Percentiles rank a stretch among this genome's conserved stretches.
Conservation (phyloP, 2,888 invertebrate genomes). For the Ochlodes sylvanus region DNA sequence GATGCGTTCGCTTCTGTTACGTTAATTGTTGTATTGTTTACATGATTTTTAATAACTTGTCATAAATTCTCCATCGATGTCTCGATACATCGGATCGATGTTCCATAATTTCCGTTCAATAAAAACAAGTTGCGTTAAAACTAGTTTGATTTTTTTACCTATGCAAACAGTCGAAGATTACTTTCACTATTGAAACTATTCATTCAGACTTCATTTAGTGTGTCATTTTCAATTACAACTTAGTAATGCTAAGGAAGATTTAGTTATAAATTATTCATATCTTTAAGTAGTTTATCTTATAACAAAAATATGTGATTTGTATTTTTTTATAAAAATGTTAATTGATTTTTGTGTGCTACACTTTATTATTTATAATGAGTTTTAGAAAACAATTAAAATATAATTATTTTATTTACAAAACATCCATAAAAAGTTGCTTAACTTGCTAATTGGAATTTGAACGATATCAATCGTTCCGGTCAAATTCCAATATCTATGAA, state of each 20-base stretch:
- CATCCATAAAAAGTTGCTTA: no score
- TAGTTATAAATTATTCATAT: neutral
- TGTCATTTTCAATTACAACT: neutral
- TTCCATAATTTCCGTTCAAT: conserved; percentile 21
- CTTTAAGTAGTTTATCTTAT: neutral
- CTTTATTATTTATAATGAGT: no score
- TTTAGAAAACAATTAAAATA: no score
- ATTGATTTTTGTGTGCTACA: no score
- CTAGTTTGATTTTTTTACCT: conserved; percentile 31
- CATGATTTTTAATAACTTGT: conserved; percentile 59
- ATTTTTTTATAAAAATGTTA: no score
- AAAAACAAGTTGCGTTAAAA: conserved; percentile 19
- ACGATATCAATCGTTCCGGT: no score
- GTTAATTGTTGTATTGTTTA: conserved; percentile 69
- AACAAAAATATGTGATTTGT: no score
- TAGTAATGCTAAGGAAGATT: neutral
- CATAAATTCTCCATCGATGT: conserved; percentile 54
- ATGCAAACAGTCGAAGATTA: conserved; percentile 19
- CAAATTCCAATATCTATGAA: no score
- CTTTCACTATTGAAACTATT: conserved; percentile 19
- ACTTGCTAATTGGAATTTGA: no score
- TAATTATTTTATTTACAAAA: no score
- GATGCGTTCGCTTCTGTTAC: conserved; percentile 74
- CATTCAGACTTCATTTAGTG: neutral
- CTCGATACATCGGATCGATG: conserved; percentile 31